Percentiles rank a stretch among this genome's conserved stretches.
Conservation (phyloP, 2,113 vertebrate species). For the Alaudala cheleensis region DNA sequence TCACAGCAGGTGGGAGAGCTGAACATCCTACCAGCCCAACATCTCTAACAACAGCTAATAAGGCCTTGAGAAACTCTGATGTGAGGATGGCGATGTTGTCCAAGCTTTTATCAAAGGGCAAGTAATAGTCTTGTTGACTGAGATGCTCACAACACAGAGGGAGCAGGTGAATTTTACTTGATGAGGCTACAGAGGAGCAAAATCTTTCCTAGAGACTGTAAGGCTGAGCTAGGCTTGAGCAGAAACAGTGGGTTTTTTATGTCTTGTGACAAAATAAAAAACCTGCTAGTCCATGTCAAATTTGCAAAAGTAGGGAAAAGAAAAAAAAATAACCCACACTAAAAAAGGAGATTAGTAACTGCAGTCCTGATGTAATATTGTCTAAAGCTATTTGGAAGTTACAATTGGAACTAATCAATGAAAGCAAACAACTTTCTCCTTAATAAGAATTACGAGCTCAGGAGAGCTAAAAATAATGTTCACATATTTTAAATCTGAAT, state of each 20-base stretch:
- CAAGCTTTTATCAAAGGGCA: background rate
- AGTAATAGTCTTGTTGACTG: background rate
- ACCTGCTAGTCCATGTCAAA: background rate
- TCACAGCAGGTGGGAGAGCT: background rate
- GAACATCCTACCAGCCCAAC: background rate
- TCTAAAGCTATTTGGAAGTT: background rate
- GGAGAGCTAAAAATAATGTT: slow-evolving; percentile 5
- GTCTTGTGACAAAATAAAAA: background rate
- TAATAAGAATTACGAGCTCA: background rate
- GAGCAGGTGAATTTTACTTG: background rate
- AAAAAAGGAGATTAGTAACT: background rate
- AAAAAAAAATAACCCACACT: background rate
- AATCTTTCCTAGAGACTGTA: background rate
- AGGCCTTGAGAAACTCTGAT: background rate
- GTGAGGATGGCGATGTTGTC: background rate
- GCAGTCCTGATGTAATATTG: background rate
- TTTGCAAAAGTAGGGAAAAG: background rate
- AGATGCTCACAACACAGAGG: fast-evolving
- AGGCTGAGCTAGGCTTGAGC: background rate
- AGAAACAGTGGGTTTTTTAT: background rate
- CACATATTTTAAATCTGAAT: slow-evolving; percentile 11
- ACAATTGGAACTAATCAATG: slow-evolving; percentile 10
- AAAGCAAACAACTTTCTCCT: background rate
- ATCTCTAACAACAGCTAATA: background rate
- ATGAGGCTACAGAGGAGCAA: background rate